Conservation (phyloP, 2,888 invertebrate genomes). For the Ectemnius lituratus region DNA sequence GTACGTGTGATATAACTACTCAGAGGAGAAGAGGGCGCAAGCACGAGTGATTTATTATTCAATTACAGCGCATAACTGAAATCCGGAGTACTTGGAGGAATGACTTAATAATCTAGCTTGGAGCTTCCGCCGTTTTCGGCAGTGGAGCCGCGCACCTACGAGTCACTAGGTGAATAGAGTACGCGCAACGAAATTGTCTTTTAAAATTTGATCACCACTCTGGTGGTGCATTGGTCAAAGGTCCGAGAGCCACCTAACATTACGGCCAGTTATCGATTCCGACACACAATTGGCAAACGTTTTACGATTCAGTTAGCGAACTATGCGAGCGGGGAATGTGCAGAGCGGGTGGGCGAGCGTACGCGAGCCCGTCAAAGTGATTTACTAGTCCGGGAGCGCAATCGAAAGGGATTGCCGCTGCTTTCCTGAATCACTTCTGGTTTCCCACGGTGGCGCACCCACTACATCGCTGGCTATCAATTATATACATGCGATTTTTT, state of each 20-base stretch:
- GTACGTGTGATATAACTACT: not conserved
- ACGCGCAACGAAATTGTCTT: not conserved
- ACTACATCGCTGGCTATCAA: conserved; percentile 44
- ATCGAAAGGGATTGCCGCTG: conserved; percentile 33
- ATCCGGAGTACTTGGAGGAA: not conserved
- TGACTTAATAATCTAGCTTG: not conserved
- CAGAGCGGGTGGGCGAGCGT: not conserved
- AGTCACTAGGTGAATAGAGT: not conserved
- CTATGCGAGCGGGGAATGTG: conserved; percentile 25
- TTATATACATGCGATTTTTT: conserved; percentile 54
- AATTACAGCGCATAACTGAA: not conserved
- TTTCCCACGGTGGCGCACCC: conserved; percentile 21
- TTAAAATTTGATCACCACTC: not conserved
- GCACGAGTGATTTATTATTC: conserved; percentile 7
- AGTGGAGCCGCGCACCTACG: not conserved
- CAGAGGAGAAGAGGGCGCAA: too few species aligned
- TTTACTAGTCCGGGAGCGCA: conserved; percentile 37
- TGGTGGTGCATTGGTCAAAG: not conserved
- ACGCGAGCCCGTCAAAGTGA: conserved; percentile 20
- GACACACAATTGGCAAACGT: conserved; percentile 13
- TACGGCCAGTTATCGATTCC: conserved; percentile 21
- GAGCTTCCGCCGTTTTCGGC: not conserved
- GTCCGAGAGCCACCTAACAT: not conserved
- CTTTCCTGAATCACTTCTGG: conserved; percentile 42
- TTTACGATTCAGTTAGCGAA: conserved; percentile 45